Evolutionary conservation across 1,140 invertebrate genomes (phyloP).

Genomic region (Hydropsyche tenuis): DNA sequence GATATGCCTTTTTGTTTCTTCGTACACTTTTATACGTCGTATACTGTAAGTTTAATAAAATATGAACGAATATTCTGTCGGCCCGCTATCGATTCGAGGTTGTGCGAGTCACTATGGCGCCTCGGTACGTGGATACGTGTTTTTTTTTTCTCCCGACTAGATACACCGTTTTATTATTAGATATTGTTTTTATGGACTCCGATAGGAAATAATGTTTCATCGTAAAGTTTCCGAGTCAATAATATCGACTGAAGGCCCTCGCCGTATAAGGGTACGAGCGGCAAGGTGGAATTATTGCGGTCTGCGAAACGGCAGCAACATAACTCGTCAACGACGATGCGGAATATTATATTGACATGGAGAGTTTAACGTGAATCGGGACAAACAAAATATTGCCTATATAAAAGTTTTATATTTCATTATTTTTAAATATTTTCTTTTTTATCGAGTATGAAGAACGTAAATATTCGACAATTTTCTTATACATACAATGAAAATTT

Average conservation of each 20-base stretch:
- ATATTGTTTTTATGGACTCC: conserved; percentile 35
- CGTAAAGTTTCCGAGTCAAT: conserved; percentile 42
- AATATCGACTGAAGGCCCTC: conserved; percentile 35
- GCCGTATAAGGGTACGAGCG: not conserved
- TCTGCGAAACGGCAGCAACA: not conserved
- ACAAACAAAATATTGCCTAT: not conserved
- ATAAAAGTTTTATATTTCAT: not conserved
- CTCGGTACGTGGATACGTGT: not conserved
- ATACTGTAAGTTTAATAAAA: no score
- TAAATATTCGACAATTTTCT: no score
- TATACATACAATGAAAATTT: no score
- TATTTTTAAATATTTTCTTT: no score
- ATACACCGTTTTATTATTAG: conserved; percentile 33
- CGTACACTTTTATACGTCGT: no score
- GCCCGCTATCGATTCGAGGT: no score
- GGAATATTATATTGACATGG: conserved; percentile 30
- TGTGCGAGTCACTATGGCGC: no score
- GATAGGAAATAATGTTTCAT: conserved; percentile 40
- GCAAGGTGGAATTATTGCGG: conserved; percentile 35
- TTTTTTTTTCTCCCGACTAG: not conserved
- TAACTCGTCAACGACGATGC: conserved; percentile 5
- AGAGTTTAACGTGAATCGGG: conserved; percentile 1
- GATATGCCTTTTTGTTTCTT: no score
- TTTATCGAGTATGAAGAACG: no score
- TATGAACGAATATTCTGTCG: no score